phyloP scores from a whole-genome alignment of 2,113 vertebrate genomes.

The Thermophis baileyi region DNA sequence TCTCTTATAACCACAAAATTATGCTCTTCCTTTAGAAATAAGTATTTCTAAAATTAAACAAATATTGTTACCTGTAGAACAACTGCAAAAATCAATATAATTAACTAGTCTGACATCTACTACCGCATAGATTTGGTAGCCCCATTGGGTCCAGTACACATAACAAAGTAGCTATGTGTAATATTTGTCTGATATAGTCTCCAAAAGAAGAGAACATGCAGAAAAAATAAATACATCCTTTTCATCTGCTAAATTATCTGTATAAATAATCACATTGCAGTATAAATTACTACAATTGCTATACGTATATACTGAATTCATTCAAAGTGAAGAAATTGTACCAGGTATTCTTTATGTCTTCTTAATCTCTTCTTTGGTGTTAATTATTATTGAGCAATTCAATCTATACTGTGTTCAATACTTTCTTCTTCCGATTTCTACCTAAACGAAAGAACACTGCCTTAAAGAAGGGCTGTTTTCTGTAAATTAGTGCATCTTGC shows the following conservation, averaged over 20 bases:
- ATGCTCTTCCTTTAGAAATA: neutral
- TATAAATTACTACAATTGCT: neutral
- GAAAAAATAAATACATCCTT: neutral
- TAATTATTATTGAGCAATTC: neutral
- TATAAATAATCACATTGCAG: neutral
- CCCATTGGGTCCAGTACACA: neutral
- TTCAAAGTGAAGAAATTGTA: neutral
- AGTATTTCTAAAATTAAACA: neutral
- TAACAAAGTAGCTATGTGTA: neutral
- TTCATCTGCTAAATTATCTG: neutral
- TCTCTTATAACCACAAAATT: neutral
- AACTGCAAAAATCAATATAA: neutral
- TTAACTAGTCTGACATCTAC: neutral
- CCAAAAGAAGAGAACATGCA: neutral
- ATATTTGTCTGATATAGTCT: neutral
- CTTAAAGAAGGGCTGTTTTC: neutral
- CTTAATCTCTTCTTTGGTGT: neutral
- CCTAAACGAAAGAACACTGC: neutral
- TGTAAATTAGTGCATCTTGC: neutral
- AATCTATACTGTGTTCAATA: neutral
- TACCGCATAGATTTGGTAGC: neutral
- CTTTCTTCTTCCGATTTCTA: neutral
- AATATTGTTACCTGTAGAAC: neutral
- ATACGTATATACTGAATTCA: neutral
- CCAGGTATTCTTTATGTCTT: neutral